Base-by-base conservation (phyloP, 2,888 invertebrate species). In the Adela reaumurella region DNA sequence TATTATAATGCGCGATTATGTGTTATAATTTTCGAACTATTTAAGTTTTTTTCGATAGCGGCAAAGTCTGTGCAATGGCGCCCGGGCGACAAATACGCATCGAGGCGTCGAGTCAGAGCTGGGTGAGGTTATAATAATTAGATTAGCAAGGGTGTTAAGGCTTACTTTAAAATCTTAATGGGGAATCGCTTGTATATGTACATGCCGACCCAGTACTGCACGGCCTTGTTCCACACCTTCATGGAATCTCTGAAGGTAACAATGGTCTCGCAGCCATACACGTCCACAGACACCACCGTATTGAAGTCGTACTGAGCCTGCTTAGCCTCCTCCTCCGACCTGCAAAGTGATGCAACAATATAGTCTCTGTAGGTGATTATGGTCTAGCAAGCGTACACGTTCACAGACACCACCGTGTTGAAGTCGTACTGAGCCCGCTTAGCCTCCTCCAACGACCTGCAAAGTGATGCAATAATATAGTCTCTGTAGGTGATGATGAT, bases 161-260 rank as follows among this genome's bases (percentile, higher is more conserved):
- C 73, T 68, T 58, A 81, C 81, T 81, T 81, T 48, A 78, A 65
- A 46, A 58, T 58, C 55, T 72, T 76, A 8, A 74, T 48, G 11
- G 94, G 92, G 59, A 94, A 89, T 55, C 92, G 78, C 61, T 91
- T 92, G 67, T 97, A 96, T 2, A 97, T 86, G 63, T 90, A 91
- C 54, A 88, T 86, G 1, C 95, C 97, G 57, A 98, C 83, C 97
- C 97, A 98, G 67, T 93, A 97, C 66, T 98, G 98, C 1, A 97
- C 89, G 41, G 92, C 92, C 61, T 91, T 92, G 66, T 98, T 98
- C 98, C 98, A 98, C 47, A 89, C 86, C 60, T 92, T 90, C 88
- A 97, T 92, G 3, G 90, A 92, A 53, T 90, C 90, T 3, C 95
- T 82, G 53, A 95, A 86, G 0, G 92, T 92, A 29, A 88, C 84